These are phyloP conservation scores for Myripristis jacobus DNA, from an alignment of 2,797 vertebrate genomes.

Conservation along the genomic window DNA sequence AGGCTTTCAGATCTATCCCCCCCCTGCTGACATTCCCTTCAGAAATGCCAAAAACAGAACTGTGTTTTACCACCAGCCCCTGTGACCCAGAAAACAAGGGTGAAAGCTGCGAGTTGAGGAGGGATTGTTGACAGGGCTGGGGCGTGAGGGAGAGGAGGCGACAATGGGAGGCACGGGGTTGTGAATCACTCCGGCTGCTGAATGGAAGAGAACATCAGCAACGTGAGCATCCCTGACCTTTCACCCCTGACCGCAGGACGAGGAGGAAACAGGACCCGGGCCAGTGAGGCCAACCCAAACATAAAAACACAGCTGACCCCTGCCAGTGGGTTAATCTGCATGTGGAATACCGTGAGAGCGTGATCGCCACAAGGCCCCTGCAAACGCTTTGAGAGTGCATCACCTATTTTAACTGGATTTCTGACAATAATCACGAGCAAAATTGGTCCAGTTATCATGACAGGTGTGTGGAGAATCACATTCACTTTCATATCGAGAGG, in stretches of 20 bases:
- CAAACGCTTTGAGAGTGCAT: not conserved
- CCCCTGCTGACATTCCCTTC: constrained; percentile 10
- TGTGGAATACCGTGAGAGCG: constrained; percentile 6
- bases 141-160: not conserved
- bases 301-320: constrained; percentile 26
- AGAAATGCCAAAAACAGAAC: constrained; percentile 27
- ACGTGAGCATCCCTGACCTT: constrained; percentile 32
- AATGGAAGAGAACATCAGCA: constrained; percentile 25
- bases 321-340: not conserved
- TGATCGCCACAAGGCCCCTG: not conserved
- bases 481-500: not conserved
- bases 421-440: not conserved
- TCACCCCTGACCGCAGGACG: constrained; percentile 15
- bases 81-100: constrained; percentile 36
- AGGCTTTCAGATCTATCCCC: constrained; percentile 29
- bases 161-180: constrained; percentile 7
- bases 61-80: constrained; percentile 13
- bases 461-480: not conserved
- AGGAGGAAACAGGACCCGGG: constrained; percentile 23
- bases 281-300: constrained; percentile 18
- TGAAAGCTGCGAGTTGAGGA: constrained; percentile 7
- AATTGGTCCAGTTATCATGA: not conserved
- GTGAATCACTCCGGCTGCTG: constrained; percentile 10
- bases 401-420: not conserved
- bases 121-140: constrained; percentile 37